Evolutionary conservation across 2,888 invertebrate species (phyloP).

Genomic region (Maniola hyperantus): DNA sequence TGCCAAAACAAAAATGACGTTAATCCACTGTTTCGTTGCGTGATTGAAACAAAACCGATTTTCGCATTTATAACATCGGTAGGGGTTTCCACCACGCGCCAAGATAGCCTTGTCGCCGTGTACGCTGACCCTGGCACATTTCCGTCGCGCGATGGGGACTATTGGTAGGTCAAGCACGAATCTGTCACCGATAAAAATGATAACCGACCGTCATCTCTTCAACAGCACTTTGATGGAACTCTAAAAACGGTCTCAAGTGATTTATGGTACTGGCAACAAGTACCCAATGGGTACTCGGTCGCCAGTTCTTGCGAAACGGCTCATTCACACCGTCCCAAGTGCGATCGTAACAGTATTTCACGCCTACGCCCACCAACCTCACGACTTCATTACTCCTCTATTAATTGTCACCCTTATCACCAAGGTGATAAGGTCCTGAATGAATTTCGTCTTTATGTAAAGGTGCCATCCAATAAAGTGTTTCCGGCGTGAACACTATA

Average conservation of each 20-base stretch:
- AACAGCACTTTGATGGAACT: neutral
- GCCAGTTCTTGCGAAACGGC: constrained; percentile 33
- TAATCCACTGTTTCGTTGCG: too few relatives aligned
- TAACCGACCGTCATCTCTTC: too few relatives aligned
- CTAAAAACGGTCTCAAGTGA: constrained; percentile 23
- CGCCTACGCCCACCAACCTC: constrained; percentile 62
- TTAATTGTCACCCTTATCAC: constrained; percentile 4
- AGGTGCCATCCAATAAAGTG: constrained; percentile 18
- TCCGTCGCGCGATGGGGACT: too few relatives aligned
- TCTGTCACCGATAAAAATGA: too few relatives aligned
- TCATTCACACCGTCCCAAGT: constrained; percentile 33
- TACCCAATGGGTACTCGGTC: constrained; percentile 22
- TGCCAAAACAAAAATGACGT: too few relatives aligned
- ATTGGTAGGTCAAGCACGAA: too few relatives aligned
- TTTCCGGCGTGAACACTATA: constrained; percentile 19
- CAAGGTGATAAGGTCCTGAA: neutral
- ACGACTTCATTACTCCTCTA: constrained; percentile 19
- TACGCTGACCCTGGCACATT: too few relatives aligned
- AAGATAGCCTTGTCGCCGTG: too few relatives aligned
- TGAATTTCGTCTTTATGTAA: neutral
- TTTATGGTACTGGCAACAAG: constrained; percentile 23
- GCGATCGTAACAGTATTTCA: constrained; percentile 58
- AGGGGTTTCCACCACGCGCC: too few relatives aligned
- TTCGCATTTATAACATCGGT: too few relatives aligned
- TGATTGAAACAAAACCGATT: too few relatives aligned